Percentiles rank a stretch among this genome's conserved stretches.
Conservation (phyloP, 2,113 vertebrate genomes). For the Bungarus multicinctus region DNA sequence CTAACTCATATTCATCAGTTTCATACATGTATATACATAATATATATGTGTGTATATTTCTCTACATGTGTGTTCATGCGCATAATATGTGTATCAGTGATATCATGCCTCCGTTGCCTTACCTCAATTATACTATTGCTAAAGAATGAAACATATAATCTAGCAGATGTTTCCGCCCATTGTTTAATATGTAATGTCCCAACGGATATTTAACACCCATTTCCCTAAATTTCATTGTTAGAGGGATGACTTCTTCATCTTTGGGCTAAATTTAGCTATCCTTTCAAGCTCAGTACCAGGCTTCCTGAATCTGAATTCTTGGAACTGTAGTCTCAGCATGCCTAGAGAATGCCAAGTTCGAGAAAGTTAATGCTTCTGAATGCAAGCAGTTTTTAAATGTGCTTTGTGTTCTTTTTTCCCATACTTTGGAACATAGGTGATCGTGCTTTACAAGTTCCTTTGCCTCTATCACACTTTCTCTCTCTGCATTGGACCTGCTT, state of each 20-base stretch:
- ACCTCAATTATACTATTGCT: neutral
- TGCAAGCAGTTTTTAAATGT: neutral
- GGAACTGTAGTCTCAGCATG: neutral
- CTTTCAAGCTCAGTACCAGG: neutral
- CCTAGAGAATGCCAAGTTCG: neutral
- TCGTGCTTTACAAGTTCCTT: neutral
- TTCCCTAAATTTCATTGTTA: neutral
- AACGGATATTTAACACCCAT: neutral
- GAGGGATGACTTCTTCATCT: neutral
- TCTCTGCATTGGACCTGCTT: neutral
- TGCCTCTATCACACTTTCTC: too few species aligned
- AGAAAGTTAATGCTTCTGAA: neutral
- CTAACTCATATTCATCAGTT: neutral
- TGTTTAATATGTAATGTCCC: neutral
- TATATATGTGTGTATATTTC: neutral
- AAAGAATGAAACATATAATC: neutral
- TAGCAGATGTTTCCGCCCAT: neutral
- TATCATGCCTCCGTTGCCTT: too few species aligned
- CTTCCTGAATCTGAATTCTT: neutral
- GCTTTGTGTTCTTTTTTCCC: neutral
- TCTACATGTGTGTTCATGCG: neutral
- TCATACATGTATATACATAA: neutral
- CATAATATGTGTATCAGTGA: neutral
- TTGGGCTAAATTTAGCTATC: neutral
- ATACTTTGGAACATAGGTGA: neutral